Percentiles rank a stretch among this genome's conserved stretches.
These are phyloP conservation scores for Yoshiicerus persimilis DNA, from an alignment of 1,140 invertebrate species.

Conservation along the genomic window DNA sequence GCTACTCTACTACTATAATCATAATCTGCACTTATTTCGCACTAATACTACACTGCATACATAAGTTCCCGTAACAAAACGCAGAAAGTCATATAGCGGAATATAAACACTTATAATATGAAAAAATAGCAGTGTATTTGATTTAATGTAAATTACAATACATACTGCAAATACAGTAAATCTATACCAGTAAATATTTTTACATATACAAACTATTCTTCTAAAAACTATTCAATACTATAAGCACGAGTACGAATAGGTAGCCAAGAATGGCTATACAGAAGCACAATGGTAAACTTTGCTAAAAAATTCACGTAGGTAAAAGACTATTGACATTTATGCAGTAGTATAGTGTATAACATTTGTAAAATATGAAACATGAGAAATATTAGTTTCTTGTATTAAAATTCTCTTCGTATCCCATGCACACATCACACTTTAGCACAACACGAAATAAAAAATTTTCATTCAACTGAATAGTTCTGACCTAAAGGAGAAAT, in stretches of 20 bases:
- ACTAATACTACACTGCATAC: background rate
- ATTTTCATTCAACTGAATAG: background rate
- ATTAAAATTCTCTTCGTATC: background rate
- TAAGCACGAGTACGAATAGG: background rate
- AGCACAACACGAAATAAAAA: background rate
- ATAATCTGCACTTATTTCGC: background rate
- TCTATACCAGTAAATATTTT: too few relatives aligned
- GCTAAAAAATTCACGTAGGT: background rate
- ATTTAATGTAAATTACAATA: background rate
- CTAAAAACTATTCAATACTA: too few relatives aligned
- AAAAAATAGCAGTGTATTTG: too few relatives aligned
- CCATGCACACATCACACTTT: background rate
- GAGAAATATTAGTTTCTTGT: background rate
- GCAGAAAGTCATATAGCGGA: background rate
- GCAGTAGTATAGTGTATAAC: too few relatives aligned
- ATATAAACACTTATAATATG: too few relatives aligned
- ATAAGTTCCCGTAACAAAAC: background rate
- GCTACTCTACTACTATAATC: background rate
- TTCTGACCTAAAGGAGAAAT: background rate
- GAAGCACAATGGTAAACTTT: background rate
- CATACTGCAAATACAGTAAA: background rate
- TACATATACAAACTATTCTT: too few relatives aligned
- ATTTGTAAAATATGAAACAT: background rate
- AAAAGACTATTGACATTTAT: background rate
- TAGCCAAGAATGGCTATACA: background rate